Conservation (phyloP, 2,113 vertebrate genomes). For the Butorides virescens region DNA sequence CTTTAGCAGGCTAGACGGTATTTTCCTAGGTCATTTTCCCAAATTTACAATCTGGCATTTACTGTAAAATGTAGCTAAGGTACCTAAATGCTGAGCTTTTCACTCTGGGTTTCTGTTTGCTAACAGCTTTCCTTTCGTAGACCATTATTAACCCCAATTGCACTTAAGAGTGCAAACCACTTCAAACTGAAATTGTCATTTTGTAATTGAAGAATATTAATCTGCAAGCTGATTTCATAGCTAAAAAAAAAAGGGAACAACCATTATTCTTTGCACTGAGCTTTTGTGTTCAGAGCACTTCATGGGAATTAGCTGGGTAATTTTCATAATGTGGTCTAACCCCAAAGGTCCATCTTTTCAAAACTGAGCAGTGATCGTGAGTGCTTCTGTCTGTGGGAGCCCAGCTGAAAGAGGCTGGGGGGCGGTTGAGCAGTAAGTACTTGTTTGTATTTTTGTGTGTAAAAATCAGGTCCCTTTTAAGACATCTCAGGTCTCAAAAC, state of each 20-base stretch:
- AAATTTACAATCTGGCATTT: background rate
- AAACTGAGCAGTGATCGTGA: background rate
- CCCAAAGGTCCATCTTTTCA: background rate
- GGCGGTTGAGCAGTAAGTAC: background rate
- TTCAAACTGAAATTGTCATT: constrained; percentile 33
- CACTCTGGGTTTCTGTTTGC: background rate
- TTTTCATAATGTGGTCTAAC: constrained; percentile 19
- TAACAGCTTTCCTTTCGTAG: background rate
- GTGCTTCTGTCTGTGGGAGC: background rate
- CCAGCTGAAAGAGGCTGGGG: background rate
- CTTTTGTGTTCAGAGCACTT: constrained; percentile 33
- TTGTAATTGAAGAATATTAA: constrained; percentile 48
- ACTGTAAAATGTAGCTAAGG: background rate
- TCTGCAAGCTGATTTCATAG: constrained; percentile 21
- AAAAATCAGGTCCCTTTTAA: background rate
- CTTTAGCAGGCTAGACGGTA: background rate
- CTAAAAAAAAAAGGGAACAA: constrained; percentile 12
- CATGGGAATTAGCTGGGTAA: background rate
- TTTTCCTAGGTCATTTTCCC: background rate
- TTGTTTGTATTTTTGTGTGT: background rate
- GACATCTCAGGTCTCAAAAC: background rate
- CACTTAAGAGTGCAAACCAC: background rate
- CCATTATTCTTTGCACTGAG: background rate
- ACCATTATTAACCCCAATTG: constrained; percentile 33
- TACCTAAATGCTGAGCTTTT: background rate